Conservation (phyloP, 2,797 vertebrate species). For the Heliangelus exortis region DNA sequence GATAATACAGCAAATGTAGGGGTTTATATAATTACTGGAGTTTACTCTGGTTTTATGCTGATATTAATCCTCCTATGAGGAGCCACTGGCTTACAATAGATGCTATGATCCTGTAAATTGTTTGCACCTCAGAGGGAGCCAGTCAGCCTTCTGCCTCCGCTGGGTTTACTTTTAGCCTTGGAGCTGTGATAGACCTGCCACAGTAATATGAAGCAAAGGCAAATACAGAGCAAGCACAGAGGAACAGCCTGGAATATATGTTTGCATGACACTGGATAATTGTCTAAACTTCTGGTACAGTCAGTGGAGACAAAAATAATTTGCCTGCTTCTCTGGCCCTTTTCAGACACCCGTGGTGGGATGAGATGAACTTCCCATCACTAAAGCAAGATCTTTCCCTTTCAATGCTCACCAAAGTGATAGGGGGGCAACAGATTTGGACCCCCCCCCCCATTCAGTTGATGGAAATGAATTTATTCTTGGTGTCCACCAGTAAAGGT, state of each 20-base stretch:
- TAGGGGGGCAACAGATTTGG: neutral
- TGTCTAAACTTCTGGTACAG: neutral
- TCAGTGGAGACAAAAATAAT: neutral
- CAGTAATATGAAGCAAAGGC: neutral
- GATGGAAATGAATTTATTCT: neutral
- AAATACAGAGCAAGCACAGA: neutral
- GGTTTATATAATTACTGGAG: neutral
- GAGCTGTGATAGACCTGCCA: neutral
- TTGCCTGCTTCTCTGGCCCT: accelerated
- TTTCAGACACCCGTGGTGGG: neutral
- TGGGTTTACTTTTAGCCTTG: neutral
- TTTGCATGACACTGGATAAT: neutral
- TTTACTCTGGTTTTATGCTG: neutral
- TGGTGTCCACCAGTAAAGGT: neutral
- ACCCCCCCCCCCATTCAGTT: neutral
- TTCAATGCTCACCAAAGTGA: neutral
- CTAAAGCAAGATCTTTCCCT: neutral
- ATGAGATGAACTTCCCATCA: neutral
- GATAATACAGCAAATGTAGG: neutral
- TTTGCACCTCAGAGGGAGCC: neutral
- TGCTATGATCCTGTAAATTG: neutral
- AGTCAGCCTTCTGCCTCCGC: accelerated
- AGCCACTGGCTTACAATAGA: neutral
- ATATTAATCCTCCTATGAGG: neutral
- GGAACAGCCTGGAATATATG: neutral